These are phyloP conservation scores for Camptogramma bilineatum DNA, from an alignment of 2,888 invertebrate species.

Conservation along the genomic window DNA sequence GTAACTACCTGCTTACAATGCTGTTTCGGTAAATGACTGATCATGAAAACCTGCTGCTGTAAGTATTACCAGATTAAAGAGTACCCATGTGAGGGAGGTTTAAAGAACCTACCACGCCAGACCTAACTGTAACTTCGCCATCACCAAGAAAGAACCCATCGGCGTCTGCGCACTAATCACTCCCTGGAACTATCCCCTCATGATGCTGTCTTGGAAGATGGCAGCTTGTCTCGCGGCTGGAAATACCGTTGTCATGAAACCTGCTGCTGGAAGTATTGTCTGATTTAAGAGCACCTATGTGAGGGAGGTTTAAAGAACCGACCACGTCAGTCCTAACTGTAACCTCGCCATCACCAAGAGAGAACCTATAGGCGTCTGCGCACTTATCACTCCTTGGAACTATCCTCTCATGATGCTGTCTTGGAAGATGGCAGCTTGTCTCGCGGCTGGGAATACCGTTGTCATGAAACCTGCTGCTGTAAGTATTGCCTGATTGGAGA, in stretches of 20 bases:
- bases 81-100: too few relatives aligned
- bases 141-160: conserved; percentile 96
- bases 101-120: conserved; percentile 95
- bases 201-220: conserved; percentile 99
- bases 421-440: conserved; percentile 99
- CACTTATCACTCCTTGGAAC: conserved; percentile 98
- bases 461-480: conserved; percentile 98
- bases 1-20: too few relatives aligned
- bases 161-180: conserved; percentile 97
- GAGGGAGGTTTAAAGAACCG: too few relatives aligned
- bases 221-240: conserved; percentile 98
- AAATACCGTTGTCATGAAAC: conserved; percentile 98
- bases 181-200: conserved; percentile 99
- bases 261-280: conserved; percentile 90
- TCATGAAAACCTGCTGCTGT: too few relatives aligned
- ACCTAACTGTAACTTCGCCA: conserved; percentile 93
- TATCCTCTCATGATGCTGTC: conserved; percentile 99
- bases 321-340: conserved; percentile 94
- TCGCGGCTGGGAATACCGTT: conserved; percentile 98
- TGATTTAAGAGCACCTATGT: too few relatives aligned
- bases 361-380: conserved; percentile 97
- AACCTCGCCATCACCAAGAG: conserved; percentile 95
- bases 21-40: too few relatives aligned
- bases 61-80: too few relatives aligned
- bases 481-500: too few relatives aligned